Evolutionary conservation across 37 sponge, comb jelly and placozoan species (phyloP).

Genomic region (Ianthella basta): DNA sequence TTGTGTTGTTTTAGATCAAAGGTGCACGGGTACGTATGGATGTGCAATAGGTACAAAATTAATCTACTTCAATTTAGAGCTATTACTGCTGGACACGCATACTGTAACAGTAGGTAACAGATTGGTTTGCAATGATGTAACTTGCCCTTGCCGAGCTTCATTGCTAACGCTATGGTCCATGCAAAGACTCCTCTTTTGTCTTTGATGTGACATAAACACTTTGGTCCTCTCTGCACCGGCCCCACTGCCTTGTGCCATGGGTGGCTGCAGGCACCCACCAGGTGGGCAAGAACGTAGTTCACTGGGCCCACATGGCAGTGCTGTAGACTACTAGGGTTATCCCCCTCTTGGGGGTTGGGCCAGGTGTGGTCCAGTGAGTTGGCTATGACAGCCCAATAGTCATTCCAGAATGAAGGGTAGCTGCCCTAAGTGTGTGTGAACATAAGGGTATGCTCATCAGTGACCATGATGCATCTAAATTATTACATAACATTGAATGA

Average conservation of each 20-base stretch:
- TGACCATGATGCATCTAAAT: no score
- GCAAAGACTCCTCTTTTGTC: not conserved
- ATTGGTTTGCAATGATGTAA: no score
- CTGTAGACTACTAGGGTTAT: not conserved
- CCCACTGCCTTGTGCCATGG: slow-evolving; percentile 2
- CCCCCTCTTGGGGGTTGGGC: not conserved
- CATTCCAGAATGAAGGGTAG: not conserved
- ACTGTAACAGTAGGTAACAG: no score
- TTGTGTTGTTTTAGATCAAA: no score
- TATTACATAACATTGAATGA: no score
- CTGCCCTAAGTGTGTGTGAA: no score
- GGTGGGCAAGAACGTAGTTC: slow-evolving; percentile 2
- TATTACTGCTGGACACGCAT: no score
- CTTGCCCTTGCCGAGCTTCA: slow-evolving; percentile 5
- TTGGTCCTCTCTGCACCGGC: not conserved
- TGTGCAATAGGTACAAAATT: no score
- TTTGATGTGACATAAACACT: not conserved
- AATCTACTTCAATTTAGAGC: no score
- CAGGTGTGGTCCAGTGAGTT: not conserved
- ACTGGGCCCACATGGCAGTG: not conserved
- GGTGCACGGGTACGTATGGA: no score
- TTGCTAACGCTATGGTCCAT: not conserved
- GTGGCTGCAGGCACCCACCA: not conserved
- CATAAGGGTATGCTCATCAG: no score
- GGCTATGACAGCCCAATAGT: not conserved